Conservation (phyloP, 2,797 vertebrate species). For the Sphenopsis melanotis region DNA sequence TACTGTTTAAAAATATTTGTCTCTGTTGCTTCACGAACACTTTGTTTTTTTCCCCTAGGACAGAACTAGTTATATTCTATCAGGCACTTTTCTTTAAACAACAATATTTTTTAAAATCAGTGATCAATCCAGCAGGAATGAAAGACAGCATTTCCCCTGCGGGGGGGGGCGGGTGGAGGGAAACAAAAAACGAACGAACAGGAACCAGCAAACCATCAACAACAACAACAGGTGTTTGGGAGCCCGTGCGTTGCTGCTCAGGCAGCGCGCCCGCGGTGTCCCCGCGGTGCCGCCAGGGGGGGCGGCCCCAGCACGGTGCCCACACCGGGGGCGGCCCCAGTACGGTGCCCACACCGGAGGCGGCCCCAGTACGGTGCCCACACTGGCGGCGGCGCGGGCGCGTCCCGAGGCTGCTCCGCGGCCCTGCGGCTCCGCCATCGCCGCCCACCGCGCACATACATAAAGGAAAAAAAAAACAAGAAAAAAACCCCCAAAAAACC, state of each 20-base stretch:
- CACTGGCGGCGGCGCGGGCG: no score
- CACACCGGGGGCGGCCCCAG: background rate
- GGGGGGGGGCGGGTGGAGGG: no score
- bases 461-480: background rate
- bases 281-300: background rate
- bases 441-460: background rate
- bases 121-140: background rate
- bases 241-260: accelerated
- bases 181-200: no score
- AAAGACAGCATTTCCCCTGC: background rate
- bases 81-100: background rate
- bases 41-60: accelerated
- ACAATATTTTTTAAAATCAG: background rate
- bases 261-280: background rate
- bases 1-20: background rate
- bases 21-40: accelerated
- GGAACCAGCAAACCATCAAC: background rate
- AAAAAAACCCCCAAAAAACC: background rate
- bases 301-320: background rate
- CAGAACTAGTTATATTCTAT: background rate
- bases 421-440: background rate
- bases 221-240: accelerated
- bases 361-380: no score
- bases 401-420: no score
- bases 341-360: background rate